A percentile compares a stretch with the other conserved stretches of the same genome.
Evolutionary conservation across 2,113 vertebrate species (phyloP).

Genomic region (Eptesicus fuscus): DNA sequence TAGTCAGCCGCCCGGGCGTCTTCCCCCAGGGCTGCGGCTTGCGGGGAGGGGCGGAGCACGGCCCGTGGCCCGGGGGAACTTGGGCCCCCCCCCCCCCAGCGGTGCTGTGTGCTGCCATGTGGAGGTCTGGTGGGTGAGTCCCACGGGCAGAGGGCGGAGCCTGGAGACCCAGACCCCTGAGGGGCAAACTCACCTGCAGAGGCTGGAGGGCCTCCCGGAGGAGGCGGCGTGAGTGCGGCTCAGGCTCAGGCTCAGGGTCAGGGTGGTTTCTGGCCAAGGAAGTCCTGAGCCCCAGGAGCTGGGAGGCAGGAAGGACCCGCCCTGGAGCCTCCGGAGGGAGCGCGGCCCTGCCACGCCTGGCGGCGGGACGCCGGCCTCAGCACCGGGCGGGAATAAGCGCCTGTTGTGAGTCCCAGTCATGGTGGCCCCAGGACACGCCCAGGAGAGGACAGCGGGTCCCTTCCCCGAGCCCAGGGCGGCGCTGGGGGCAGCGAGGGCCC

Average conservation of each 20-base stretch:
- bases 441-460: rapidly evolving
- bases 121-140: not conserved
- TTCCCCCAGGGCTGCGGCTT: rapidly evolving
- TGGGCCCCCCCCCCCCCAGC: rapidly evolving
- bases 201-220: not conserved
- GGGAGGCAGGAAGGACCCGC: too few relatives aligned
- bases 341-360: rapidly evolving
- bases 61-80: too few relatives aligned
- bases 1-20: not conserved
- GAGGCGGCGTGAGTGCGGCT: not conserved
- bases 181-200: not conserved
- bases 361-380: not conserved
- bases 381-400: rapidly evolving
- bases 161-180: rapidly evolving
- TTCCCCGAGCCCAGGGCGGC: rapidly evolving
- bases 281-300: rapidly evolving
- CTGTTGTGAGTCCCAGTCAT: rapidly evolving
- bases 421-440: not conserved
- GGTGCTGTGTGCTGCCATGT: rapidly evolving
- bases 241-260: not conserved
- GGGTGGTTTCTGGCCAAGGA: not conserved
- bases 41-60: rapidly evolving
- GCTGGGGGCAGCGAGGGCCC: rapidly evolving
- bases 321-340: not conserved
- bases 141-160: not conserved